Evolutionary conservation across 1,140 invertebrate genomes (phyloP), one percentile per base, ranked within the genome.

Genomic region (Diachasmimorpha longicaudata): DNA sequence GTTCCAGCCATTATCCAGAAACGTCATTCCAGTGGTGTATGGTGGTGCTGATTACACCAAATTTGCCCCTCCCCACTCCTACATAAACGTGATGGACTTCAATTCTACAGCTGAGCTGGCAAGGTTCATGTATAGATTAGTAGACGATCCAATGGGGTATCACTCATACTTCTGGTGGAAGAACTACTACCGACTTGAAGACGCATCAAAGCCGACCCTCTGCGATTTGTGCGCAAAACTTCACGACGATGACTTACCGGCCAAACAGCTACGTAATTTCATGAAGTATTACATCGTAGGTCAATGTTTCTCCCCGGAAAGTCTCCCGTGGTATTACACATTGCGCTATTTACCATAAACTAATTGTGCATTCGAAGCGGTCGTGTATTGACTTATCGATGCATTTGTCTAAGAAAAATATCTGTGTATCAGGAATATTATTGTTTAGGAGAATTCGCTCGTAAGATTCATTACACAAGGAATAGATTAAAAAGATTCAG

Each of bases 81-180:
- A 91, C 79, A 92, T 94, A 66, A 87, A 94, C 82, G 90, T 90
- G 0, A 82, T 88, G 21, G 86, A 91, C 63, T 93, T 91, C 76
- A 78, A 88, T 6, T 85, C 83, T 3, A 87, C 90, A 0, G 78
- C 86, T 73, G 80, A 90, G 0, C 81, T 94, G 70, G 92, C 90
- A 0, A 31, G 85, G 0, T 90, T 91, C 78, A 78, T 94, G 52
- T 81, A 83, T 6, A 79, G 80, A 39, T 79, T 94, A 31, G 89
- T 89, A 8, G 75, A 78, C 0, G 81, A 91, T 81, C 77, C 81
- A 0, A 48, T 72, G 0, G 83, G 88, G 46, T 92, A 92, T 79
- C 79, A 83, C 31, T 85, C 87, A 55, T 91, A 90, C 77, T 90
- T 92, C 69, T 85, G 89, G 83, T 91, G 91, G 91, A 89, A 90